A percentile compares a stretch with the other conserved stretches of the same genome.
phyloP scores from a whole-genome alignment of 2,888 invertebrate genomes.

The Clivina fossor region DNA sequence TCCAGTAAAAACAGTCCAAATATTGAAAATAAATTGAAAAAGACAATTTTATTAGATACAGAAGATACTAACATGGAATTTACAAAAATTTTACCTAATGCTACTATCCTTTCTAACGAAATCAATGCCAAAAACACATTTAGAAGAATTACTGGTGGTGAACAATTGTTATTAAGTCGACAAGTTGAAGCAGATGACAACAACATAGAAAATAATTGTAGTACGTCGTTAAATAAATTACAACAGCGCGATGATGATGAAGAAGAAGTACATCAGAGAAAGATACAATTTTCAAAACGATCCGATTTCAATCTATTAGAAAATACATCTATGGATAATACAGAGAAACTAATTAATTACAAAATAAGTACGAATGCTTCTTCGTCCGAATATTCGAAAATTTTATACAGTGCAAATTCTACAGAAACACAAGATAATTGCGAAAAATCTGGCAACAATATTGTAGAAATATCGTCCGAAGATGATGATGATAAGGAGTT shows the following conservation, averaged over 20 bases:
- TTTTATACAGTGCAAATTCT: background rate
- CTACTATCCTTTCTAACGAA: background rate
- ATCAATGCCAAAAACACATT: too few relatives aligned
- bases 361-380: background rate
- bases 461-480: background rate
- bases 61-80: constrained; percentile 8
- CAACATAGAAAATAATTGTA: too few relatives aligned
- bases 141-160: too few relatives aligned
- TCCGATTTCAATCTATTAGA: constrained; percentile 1
- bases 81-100: background rate
- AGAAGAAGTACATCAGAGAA: background rate
- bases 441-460: background rate
- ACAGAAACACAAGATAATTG: background rate
- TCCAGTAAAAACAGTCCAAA: background rate
- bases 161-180: too few relatives aligned
- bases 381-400: constrained; percentile 13
- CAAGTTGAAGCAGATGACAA: too few relatives aligned
- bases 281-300: background rate
- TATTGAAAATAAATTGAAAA: background rate
- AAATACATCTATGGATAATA: constrained; percentile 9
- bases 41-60: background rate
- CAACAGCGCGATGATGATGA: too few relatives aligned
- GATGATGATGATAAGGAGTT: background rate
- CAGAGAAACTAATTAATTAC: constrained; percentile 21
- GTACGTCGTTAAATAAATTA: too few relatives aligned